These are phyloP conservation scores for Dioctria rufipes DNA, from an alignment of 2,888 invertebrate genomes.

Conservation along the genomic window DNA sequence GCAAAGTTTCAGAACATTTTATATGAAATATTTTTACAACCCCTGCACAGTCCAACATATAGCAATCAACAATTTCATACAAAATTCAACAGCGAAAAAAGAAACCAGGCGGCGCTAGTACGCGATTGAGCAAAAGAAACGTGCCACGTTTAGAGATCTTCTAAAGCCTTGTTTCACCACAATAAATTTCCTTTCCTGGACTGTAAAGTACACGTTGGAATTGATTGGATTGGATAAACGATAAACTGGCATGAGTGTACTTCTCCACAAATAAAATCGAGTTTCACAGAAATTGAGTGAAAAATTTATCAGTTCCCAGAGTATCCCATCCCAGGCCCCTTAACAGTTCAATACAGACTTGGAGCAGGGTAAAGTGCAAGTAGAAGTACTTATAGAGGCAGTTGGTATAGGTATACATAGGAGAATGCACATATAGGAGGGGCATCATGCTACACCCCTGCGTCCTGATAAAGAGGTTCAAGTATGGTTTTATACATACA, in stretches of 20 bases:
- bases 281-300: slow-evolving; percentile 49
- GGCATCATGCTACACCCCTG: neutral
- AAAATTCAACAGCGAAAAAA: slow-evolving; percentile 2
- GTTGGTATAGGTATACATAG: too few species aligned
- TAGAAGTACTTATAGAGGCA: too few species aligned
- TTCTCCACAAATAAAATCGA: slow-evolving; percentile 48
- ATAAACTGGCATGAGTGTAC: neutral
- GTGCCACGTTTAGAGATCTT: slow-evolving; percentile 35
- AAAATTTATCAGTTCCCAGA: slow-evolving; percentile 43
- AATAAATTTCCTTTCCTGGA: too few species aligned
- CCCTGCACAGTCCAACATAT: neutral
- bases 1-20: too few species aligned
- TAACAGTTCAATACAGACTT: too few species aligned
- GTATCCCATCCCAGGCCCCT: neutral
- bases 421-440: too few species aligned
- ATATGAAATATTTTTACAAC: slow-evolving; percentile 31
- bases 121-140: too few species aligned
- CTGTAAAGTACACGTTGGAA: too few species aligned
- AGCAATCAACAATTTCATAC: too few species aligned
- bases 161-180: slow-evolving; percentile 28
- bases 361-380: neutral
- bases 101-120: neutral
- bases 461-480: slow-evolving; percentile 3
- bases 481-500: too few species aligned
- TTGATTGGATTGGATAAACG: too few species aligned